These are phyloP conservation scores for Cyclophora albipunctata DNA, from an alignment of 2,888 invertebrate genomes.

Conservation along the genomic window DNA sequence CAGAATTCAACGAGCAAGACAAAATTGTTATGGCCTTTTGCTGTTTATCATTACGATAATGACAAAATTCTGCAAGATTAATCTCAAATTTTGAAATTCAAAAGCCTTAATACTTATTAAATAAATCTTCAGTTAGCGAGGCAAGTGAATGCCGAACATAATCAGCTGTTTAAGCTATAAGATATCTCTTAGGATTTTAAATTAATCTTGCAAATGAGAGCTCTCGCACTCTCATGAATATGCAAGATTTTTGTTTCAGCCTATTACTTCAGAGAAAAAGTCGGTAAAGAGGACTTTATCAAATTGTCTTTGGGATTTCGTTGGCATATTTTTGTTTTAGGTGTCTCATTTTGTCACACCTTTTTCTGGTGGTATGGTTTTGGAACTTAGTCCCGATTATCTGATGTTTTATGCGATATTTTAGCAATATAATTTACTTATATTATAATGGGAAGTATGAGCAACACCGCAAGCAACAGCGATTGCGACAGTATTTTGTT, in stretches of 20 bases:
- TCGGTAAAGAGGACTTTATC: constrained; percentile 19
- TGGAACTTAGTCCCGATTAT: no score
- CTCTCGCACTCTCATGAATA: constrained; percentile 35
- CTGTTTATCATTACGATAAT: no score
- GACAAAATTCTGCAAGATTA: no score
- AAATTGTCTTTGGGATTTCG: constrained; percentile 11
- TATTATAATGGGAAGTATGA: no score
- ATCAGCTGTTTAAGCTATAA: constrained; percentile 30
- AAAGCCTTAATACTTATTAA: constrained; percentile 27
- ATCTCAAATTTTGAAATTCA: constrained; percentile 24
- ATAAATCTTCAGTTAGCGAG: constrained; percentile 19
- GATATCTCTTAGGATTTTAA: constrained; percentile 27
- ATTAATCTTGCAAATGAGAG: constrained; percentile 47
- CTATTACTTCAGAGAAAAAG: constrained; percentile 17
- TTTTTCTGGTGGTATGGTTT: no score
- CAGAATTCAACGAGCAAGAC: no score
- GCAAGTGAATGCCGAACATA: constrained; percentile 12
- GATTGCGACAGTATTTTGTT: no score
- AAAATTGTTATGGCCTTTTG: no score
- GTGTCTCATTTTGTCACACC: no score
- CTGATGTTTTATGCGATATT: no score
- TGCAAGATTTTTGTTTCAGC: constrained; percentile 28
- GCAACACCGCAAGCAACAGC: no score
- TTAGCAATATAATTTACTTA: no score
- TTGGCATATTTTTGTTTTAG: constrained; percentile 2